phyloP scores from a whole-genome alignment of 2,888 invertebrate genomes.

The Drosophila mimica region DNA sequence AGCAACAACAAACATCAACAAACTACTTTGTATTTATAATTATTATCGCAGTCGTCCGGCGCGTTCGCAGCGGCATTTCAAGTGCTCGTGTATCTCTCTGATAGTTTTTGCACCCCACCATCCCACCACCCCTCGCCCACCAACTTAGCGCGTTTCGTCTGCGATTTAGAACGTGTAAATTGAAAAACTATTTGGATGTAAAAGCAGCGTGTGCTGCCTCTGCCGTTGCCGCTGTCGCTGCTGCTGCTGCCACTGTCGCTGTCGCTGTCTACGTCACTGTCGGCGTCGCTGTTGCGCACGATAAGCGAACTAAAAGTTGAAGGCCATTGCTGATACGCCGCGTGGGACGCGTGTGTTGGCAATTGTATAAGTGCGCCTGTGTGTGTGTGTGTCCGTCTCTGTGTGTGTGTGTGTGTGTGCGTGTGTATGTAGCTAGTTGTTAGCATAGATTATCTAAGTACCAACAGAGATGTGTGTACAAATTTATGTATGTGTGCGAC shows the following conservation, averaged over 20 bases:
- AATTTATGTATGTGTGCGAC: constrained; percentile 11
- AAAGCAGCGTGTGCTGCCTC: constrained; percentile 48
- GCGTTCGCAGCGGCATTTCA: constrained; percentile 16
- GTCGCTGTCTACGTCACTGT: constrained; percentile 29
- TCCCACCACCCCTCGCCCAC: not conserved
- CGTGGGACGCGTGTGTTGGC: constrained; percentile 65
- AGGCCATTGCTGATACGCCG: constrained; percentile 82
- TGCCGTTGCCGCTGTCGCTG: not conserved
- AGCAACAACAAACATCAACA: constrained; percentile 76
- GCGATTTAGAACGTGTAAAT: constrained; percentile 81
- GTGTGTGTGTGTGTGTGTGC: constrained; percentile 17
- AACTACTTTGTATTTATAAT: constrained; percentile 80
- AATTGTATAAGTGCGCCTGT: constrained; percentile 22
- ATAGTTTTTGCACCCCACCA: constrained; percentile 42
- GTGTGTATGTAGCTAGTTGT: constrained; percentile 52
- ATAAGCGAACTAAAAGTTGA: constrained; percentile 82
- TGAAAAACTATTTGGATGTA: constrained; percentile 76
- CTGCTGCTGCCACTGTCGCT: constrained; percentile 2
- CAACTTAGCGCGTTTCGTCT: not conserved
- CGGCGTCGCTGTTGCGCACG: constrained; percentile 69
- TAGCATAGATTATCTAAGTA: constrained; percentile 77
- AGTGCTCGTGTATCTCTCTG: constrained; percentile 72
- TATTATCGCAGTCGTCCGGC: constrained; percentile 66
- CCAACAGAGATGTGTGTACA: constrained; percentile 18
- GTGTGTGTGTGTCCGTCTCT: constrained; percentile 17